These are phyloP conservation scores for Sminthurides aquaticus DNA, from an alignment of 2,888 invertebrate genomes.

Conservation along the genomic window DNA sequence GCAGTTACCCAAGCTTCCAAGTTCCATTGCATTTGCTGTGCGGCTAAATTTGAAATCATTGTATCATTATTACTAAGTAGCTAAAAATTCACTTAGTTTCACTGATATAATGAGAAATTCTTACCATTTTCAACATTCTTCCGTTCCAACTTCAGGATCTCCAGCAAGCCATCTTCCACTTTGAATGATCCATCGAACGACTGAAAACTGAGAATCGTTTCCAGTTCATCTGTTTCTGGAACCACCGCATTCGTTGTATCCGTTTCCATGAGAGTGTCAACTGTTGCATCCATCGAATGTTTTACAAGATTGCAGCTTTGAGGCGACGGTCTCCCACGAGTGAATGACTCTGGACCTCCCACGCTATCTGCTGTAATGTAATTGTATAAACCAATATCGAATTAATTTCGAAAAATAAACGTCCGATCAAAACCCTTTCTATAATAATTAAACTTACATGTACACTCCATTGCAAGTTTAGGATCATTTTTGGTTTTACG, in stretches of 20 bases:
- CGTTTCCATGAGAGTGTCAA: not conserved
- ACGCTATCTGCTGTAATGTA: too few species aligned
- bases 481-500: too few species aligned
- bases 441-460: too few species aligned
- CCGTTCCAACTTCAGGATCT: constrained; percentile 15
- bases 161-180: constrained; percentile 17
- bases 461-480: too few species aligned
- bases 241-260: not conserved
- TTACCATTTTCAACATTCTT: constrained; percentile 23
- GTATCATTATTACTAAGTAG: not conserved
- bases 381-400: too few species aligned
- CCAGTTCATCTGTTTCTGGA: constrained; percentile 9
- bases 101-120: not conserved
- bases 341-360: too few species aligned
- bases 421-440: too few species aligned
- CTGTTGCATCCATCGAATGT: too few species aligned
- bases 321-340: too few species aligned
- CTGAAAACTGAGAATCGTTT: constrained; percentile 25
- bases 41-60: constrained; percentile 19
- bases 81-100: too few species aligned
- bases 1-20: constrained; percentile 34
- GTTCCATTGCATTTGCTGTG: constrained; percentile 21
- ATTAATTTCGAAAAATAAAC: too few species aligned
- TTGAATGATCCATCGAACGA: constrained; percentile 30
- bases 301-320: too few species aligned